Base-by-base conservation (phyloP, 2,797 vertebrate species). In the Rhynchonycteris naso region DNA sequence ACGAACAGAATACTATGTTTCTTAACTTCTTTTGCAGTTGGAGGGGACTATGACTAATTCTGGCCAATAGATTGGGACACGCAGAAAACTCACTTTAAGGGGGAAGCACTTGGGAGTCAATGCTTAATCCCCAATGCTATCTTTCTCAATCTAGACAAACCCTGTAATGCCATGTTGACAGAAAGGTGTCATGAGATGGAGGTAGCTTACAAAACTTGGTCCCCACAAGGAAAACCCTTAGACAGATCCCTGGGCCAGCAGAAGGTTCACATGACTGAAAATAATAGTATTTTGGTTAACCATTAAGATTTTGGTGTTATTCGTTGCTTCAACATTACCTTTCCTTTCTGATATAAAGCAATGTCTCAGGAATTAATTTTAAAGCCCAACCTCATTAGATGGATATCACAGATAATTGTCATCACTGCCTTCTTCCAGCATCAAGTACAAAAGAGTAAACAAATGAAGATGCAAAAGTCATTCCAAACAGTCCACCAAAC, bases 311-410 rank as follows among this genome's bases (percentile, higher is more conserved):
- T 61, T 47, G 18, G 1, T 58, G 12, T 35, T 90, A 26, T 69
- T 68, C 72, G 28, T 61, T 72, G 15, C 35, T 87, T 74, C 24
- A 90, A 59, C 35, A 69, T 89, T 72, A 30, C 33, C 26, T 90
- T 78, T 12, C 7, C 52, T 90, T 54, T 84, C 61, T 52, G n/a
- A 10, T 79, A 47, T 52, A n/a, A 90, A 52, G n/a, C 18, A 61
- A 52, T 52, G 21, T 81, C 58, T 90, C 79, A 54, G 35, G 35
- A 91, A 94, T 85, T 85, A 61, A 78, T 88, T 94, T 85, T 8
- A 1, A 86, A 94, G 28, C 22, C 54, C 78, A 68, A 33, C 21
- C 4, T 68, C 61, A 30, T 68, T 26, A 71, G 72, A 21, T 69
- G 12, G 28, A 61, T 28, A 93, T n/a, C 12, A 71, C 18, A 54